A percentile compares a stretch with the other conserved stretches of the same genome.
These are phyloP conservation scores for Zaprionus capensis DNA, from an alignment of 1,140 invertebrate genomes.

Conservation along the genomic window DNA sequence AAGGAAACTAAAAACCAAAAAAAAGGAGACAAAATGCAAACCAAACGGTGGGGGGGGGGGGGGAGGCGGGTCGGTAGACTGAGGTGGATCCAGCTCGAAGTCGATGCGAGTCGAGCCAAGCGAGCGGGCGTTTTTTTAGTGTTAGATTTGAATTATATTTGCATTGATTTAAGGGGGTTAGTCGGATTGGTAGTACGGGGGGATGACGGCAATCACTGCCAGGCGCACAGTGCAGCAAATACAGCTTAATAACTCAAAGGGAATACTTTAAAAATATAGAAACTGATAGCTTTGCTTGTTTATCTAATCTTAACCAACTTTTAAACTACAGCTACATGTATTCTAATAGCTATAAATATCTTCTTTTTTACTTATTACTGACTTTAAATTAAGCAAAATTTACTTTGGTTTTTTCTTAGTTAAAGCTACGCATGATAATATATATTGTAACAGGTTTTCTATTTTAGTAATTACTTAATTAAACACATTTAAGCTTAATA, in stretches of 20 bases:
- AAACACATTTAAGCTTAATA: too few relatives aligned
- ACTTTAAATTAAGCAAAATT: too few relatives aligned
- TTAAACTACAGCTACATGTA: too few relatives aligned
- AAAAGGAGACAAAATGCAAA: constrained; percentile 5
- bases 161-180: not conserved
- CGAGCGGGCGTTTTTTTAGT: constrained; percentile 4
- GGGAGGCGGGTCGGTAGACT: not conserved
- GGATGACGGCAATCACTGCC: not conserved
- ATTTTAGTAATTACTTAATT: too few relatives aligned
- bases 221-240: constrained; percentile 15
- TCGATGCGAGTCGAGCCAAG: not conserved
- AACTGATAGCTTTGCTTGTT: too few relatives aligned
- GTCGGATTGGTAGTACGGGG: not conserved
- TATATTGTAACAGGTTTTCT: too few relatives aligned
- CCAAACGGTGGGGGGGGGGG: not conserved
- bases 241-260: not conserved
- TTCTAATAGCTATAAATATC: too few relatives aligned
- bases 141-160: not conserved
- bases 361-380: too few relatives aligned
- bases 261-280: too few relatives aligned
- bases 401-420: too few relatives aligned
- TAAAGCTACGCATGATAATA: too few relatives aligned
- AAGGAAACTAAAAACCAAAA: not conserved
- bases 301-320: too few relatives aligned
- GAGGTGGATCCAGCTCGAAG: constrained; percentile 4